Evolutionary conservation across 2,797 vertebrate genomes (phyloP).

Genomic region (Falco rusticolus): DNA sequence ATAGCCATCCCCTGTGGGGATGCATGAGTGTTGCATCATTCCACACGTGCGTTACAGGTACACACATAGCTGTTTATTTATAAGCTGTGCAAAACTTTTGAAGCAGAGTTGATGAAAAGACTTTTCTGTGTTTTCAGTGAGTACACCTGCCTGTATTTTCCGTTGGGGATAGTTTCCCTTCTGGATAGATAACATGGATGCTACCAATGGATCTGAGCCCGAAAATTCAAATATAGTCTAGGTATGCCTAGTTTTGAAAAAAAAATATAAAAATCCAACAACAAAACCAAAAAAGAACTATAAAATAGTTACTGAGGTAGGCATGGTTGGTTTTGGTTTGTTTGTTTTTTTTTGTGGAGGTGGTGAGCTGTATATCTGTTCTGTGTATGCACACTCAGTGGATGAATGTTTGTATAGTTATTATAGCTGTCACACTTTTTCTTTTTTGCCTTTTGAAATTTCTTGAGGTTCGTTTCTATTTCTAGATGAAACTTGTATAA

Average conservation of each 20-base stretch:
- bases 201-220: conserved; percentile 2
- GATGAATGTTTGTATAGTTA: not conserved
- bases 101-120: conserved; percentile 41
- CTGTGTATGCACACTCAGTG: not conserved
- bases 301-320: not conserved
- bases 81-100: not conserved
- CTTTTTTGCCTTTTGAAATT: not conserved
- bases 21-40: not conserved
- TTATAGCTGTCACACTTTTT: not conserved
- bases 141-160: conserved; percentile 1
- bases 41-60: not conserved
- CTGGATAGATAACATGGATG: not conserved
- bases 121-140: conserved; percentile 22
- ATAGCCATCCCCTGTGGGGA: too few relatives aligned
- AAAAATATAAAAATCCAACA: too few relatives aligned
- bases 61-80: not conserved
- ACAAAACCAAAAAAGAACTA: not conserved
- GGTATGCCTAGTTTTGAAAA: not conserved
- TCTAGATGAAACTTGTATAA: not conserved
- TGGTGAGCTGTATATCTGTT: not conserved
- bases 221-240: conserved; percentile 11
- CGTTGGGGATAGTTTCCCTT: conserved; percentile 34
- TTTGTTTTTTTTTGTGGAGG: not conserved
- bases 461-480: not conserved
- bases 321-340: not conserved